Evolutionary conservation across 2,888 invertebrate species (phyloP).

Genomic region (Sinotaia quadrata): DNA sequence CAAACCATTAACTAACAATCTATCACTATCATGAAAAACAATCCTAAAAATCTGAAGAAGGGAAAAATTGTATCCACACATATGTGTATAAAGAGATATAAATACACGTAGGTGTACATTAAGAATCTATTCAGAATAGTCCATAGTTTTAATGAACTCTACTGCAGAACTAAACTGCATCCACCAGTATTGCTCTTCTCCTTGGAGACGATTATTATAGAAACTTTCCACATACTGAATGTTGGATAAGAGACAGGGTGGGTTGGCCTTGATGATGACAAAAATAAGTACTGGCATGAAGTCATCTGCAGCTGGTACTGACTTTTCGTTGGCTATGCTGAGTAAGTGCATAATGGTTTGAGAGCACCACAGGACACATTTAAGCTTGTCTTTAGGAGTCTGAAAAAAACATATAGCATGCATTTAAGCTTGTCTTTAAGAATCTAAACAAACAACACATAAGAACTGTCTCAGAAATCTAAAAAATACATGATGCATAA

Average conservation of each 20-base stretch:
- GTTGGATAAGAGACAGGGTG: slow-evolving; percentile 92
- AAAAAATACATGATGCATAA: too few relatives aligned
- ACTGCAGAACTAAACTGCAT: slow-evolving; percentile 97
- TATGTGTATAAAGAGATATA: not conserved
- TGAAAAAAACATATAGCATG: slow-evolving; percentile 51
- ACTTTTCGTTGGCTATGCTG: slow-evolving; percentile 80
- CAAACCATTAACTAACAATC: not conserved
- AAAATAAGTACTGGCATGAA: slow-evolving; percentile 96
- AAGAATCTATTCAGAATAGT: slow-evolving; percentile 74
- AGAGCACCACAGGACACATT: slow-evolving; percentile 89
- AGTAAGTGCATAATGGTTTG: slow-evolving; percentile 94
- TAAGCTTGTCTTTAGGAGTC: slow-evolving; percentile 89
- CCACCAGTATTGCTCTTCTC: slow-evolving; percentile 98
- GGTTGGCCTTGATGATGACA: slow-evolving; percentile 97
- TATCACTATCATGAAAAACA: not conserved
- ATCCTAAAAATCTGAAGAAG: not conserved
- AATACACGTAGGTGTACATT: not conserved
- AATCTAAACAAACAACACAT: too few relatives aligned
- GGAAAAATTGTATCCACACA: not conserved
- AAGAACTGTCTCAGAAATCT: too few relatives aligned
- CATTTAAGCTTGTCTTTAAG: too few relatives aligned
- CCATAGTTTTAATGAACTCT: slow-evolving; percentile 98
- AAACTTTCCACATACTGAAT: slow-evolving; percentile 96
- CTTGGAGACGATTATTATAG: slow-evolving; percentile 85
- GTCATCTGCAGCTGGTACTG: slow-evolving; percentile 92